Conservation (phyloP, 1,140 invertebrate genomes). For the Calycopis cecrops region DNA sequence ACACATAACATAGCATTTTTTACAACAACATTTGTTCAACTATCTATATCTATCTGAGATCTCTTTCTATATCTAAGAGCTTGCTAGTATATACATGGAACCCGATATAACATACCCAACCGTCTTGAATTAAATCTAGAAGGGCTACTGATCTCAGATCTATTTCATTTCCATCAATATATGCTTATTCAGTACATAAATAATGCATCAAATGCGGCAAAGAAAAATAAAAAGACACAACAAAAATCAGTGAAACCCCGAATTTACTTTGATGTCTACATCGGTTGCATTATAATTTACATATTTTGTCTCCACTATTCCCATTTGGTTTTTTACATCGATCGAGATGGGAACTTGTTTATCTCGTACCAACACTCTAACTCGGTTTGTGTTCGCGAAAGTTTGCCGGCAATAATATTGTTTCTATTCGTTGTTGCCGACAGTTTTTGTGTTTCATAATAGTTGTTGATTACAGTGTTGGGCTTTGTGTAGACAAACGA, state of each 20-base stretch:
- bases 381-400: slow-evolving; percentile 25
- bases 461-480: background rate
- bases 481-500: no score
- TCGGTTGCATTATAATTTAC: slow-evolving; percentile 51
- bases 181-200: background rate
- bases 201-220: background rate
- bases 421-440: background rate
- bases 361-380: slow-evolving; percentile 31
- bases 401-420: slow-evolving; percentile 5
- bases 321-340: slow-evolving; percentile 44
- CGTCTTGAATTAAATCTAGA: no score
- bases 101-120: no score
- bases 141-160: no score
- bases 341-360: slow-evolving; percentile 37
- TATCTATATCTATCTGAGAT: no score
- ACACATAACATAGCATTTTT: no score
- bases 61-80: no score
- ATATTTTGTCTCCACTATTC: slow-evolving; percentile 39
- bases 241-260: background rate
- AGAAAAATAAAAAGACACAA: no score
- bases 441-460: slow-evolving; percentile 1
- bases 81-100: no score
- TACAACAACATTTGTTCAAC: no score
- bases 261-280: slow-evolving; percentile 37
- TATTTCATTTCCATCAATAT: no score